phyloP scores from a whole-genome alignment of 2,113 vertebrate species.

The Ardeotis arabs region DNA sequence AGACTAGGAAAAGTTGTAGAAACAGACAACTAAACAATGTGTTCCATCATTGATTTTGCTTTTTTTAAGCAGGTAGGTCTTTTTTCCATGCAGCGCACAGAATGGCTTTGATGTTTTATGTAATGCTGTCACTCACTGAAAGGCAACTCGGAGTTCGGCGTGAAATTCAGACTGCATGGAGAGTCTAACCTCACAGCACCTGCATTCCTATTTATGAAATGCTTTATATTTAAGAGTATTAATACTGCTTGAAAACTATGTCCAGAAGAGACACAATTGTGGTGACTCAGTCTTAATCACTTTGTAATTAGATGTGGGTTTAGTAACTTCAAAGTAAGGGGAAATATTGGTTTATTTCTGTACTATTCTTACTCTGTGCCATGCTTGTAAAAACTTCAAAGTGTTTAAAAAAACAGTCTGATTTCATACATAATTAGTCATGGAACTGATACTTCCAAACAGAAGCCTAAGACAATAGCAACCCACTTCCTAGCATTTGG shows the following conservation, averaged over 20 bases:
- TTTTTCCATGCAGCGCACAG: neutral
- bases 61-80: neutral
- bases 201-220: neutral
- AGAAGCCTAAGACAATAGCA: slow-evolving; percentile 17
- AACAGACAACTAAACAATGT: slow-evolving; percentile 14
- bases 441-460: neutral
- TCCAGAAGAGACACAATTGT: neutral
- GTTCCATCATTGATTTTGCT: neutral
- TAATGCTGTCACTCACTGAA: neutral
- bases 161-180: neutral
- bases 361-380: neutral
- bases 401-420: neutral
- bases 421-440: slow-evolving; percentile 48
- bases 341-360: neutral
- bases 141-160: neutral
- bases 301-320: slow-evolving; percentile 51
- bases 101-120: slow-evolving; percentile 29
- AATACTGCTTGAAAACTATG: neutral
- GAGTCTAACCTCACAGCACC: neutral
- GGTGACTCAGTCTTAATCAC: slow-evolving; percentile 13
- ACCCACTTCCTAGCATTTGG: neutral
- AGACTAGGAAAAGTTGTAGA: neutral
- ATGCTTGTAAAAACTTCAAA: slow-evolving; percentile 58
- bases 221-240: neutral
- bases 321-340: slow-evolving; percentile 44